Evolutionary conservation across 2,888 invertebrate genomes (phyloP), one percentile per base, ranked within the genome.

Genomic region (Cotesia congregata): DNA sequence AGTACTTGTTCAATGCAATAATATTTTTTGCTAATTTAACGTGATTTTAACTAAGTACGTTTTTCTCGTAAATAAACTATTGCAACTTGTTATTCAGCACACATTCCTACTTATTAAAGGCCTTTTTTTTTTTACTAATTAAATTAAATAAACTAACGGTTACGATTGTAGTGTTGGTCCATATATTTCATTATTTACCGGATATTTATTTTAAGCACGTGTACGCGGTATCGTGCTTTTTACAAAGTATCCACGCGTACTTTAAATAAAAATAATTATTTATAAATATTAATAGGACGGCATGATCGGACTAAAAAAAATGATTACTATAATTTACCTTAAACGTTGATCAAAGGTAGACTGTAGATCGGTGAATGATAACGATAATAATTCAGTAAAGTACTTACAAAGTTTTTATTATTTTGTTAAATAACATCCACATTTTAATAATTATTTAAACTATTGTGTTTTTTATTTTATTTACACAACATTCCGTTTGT

Each of bases 291-390:
- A 50, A 50, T 12, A 4, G 50, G 50, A 50, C 62, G 20, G 62
- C 20, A n/a, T 62, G 38, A 30, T 59, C 60, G 70, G 41, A 50
- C 41, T 40, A 59, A 72, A 50, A 65, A 65, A 50, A 74, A 67
- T 67, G 30, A 70, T 74, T 61, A 74, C 40, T 73, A 70, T 67
- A 17, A 67, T 72, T 65, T 67, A 72, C 72, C 67, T 71, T 77
- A 78, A 77, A 79, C 76, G 76, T 77, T 72, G 78, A 77, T 69
- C 41, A 65, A n/a, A 60, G 38, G 41, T 60, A 17, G 61, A 59
- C 83, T 84, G 83, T 78, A 80, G 82, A 82, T 85, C 83, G 84
- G 85, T 87, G 84, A 85, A 84, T 81, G 82, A 82, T 82, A 80
- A 80, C 83, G 80, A 81, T 59, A 72, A 17, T 60, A 30, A 65